Evolutionary conservation across 1,140 invertebrate species (phyloP).

Genomic region (Drosophila gunungcola): DNA sequence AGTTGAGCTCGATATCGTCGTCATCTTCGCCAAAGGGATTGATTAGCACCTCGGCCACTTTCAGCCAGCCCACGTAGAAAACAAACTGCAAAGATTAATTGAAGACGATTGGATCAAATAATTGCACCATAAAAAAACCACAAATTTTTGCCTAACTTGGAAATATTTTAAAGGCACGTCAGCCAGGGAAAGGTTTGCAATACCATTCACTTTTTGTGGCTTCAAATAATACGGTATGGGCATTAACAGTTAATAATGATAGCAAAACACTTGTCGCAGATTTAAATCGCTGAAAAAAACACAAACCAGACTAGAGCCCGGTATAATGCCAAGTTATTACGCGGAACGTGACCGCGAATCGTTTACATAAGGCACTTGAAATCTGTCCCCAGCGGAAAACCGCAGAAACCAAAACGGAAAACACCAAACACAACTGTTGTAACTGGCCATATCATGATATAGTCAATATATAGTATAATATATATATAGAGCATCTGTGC

Average conservation of each 20-base stretch:
- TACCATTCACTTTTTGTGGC: slow-evolving; percentile 59
- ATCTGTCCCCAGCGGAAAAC: slow-evolving; percentile 56
- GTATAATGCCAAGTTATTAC: slow-evolving; percentile 32
- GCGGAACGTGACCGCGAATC: slow-evolving; percentile 62
- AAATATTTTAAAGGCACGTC: slow-evolving; percentile 26
- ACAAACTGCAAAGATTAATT: slow-evolving; percentile 90
- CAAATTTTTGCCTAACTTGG: slow-evolving; percentile 38
- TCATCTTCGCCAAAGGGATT: slow-evolving; percentile 98
- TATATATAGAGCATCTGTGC: slow-evolving; percentile 32
- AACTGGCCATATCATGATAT: slow-evolving; percentile 45
- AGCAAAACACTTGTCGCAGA: slow-evolving; percentile 44
- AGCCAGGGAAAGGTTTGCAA: slow-evolving; percentile 32
- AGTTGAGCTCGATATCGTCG: slow-evolving; percentile 96
- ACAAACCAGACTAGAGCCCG: slow-evolving; percentile 17
- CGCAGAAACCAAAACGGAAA: slow-evolving; percentile 59
- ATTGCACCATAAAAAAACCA: slow-evolving; percentile 26
- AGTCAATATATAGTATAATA: slow-evolving; percentile 9
- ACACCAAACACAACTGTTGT: slow-evolving; percentile 17
- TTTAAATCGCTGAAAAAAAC: slow-evolving; percentile 15
- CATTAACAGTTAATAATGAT: slow-evolving; percentile 45
- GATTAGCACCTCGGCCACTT: slow-evolving; percentile 96
- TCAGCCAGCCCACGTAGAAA: slow-evolving; percentile 98
- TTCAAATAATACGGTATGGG: slow-evolving; percentile 15
- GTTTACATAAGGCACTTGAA: slow-evolving; percentile 81
- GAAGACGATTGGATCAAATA: slow-evolving; percentile 46